Percentiles rank a stretch among this genome's conserved stretches.
Conservation (phyloP, 2,113 vertebrate genomes). For the Anolis sagrei region DNA sequence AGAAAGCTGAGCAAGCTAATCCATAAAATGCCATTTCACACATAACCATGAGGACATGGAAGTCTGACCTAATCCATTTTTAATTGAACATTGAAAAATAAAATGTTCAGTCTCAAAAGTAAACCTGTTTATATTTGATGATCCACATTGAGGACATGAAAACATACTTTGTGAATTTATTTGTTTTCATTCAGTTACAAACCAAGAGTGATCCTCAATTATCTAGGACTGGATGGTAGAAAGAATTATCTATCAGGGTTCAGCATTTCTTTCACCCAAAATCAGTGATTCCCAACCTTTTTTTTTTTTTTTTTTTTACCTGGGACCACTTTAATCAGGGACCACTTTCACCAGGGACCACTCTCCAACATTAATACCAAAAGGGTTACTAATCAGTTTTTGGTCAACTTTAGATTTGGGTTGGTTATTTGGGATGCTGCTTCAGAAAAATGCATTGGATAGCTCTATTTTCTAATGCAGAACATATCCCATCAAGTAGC, state of each 20-base stretch:
- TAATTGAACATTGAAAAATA: neutral
- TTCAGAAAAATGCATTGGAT: no score
- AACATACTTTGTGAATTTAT: neutral
- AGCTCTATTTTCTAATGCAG: no score
- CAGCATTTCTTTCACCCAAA: neutral
- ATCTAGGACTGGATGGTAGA: neutral
- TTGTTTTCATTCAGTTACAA: neutral
- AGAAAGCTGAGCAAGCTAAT: neutral
- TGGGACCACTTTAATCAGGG: no score
- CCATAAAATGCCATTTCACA: neutral
- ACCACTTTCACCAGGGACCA: no score
- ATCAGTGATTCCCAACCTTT: no score
- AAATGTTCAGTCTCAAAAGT: neutral
- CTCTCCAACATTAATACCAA: no score
- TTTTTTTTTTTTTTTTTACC: no score
- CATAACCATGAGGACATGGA: neutral
- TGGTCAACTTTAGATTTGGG: no score
- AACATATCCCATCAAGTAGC: no score
- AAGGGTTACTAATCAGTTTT: no score
- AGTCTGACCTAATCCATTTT: neutral
- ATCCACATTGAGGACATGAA: neutral
- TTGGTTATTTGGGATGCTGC: no score
- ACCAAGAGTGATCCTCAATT: neutral
- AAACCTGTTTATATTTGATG: neutral
- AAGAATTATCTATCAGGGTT: neutral